These are phyloP conservation scores for Acronicta alni DNA, from an alignment of 2,888 invertebrate species.

Conservation along the genomic window DNA sequence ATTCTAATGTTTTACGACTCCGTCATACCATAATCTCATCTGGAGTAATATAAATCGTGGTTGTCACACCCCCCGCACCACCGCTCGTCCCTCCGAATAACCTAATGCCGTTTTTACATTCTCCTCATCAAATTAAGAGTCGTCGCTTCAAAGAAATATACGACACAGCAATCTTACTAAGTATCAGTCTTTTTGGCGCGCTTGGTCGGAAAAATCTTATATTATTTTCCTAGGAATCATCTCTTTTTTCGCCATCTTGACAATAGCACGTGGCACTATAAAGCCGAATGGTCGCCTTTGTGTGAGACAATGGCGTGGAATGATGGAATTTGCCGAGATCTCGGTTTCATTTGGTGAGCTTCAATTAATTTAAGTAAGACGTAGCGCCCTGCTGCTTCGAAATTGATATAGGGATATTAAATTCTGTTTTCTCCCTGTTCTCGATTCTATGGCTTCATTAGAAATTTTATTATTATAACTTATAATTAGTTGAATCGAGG, in stretches of 20 bases:
- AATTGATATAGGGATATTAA: conserved; percentile 65
- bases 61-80: conserved; percentile 49
- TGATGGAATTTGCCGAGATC: conserved; percentile 61
- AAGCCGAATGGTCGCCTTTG: conserved; percentile 70
- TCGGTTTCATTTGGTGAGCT: conserved; percentile 65
- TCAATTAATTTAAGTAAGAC: conserved; percentile 74
- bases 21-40: conserved; percentile 74
- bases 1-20: conserved; percentile 72
- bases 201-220: conserved; percentile 72
- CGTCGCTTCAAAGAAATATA: conserved; percentile 70
- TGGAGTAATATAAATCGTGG: conserved; percentile 76
- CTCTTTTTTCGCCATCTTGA: conserved; percentile 66
- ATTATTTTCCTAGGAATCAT: conserved; percentile 72
- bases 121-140: conserved; percentile 81
- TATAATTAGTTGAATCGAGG: conserved; percentile 36
- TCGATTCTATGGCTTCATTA: conserved; percentile 43
- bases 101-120: conserved; percentile 80
- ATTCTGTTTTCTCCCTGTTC: conserved; percentile 56
- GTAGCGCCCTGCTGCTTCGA: conserved; percentile 47
- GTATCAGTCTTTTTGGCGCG: conserved; percentile 64
- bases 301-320: conserved; percentile 71
- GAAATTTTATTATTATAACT: conserved; percentile 31
- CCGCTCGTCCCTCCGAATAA: conserved; percentile 60
- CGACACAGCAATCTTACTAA: conserved; percentile 74
- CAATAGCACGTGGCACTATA: conserved; percentile 73